Base-by-base conservation (phyloP, 2,797 vertebrate genomes). In the Aulostomus chinensis region DNA sequence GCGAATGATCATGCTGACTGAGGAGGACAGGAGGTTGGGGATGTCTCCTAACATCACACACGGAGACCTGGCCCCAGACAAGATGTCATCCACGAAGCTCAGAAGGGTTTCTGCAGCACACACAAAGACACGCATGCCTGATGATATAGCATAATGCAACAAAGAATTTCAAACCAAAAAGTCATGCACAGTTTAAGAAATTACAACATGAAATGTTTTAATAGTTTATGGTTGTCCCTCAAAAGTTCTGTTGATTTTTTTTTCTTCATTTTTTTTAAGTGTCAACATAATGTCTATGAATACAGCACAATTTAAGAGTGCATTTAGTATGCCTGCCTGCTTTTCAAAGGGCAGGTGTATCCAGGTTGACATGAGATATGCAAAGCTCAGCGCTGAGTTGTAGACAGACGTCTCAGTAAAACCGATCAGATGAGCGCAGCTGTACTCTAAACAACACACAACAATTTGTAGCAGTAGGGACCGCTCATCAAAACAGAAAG, bases 1-100 rank as follows among this genome's bases (percentile, higher is more conserved):
- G 56, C 96, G 93, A 35, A 97, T 73, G 25, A 98, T 96, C 81
- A 99, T 90, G 35, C 94, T 95, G 87, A 99, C 93, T 16, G 94
- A 93, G 14, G 91, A 91, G 32, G 94, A 92, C 46, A 95, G 84
- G 5, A 93, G 94, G 88, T 95, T 93, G 1, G 94, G 95, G 54
- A 98, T 93, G 83, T 97, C 95, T 12, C 95, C 94, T 0, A 97
- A 89, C 95, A 98, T 98, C 66, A 95, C 95, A 14, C 97, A 99
- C 0, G 97, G 97, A n/a, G 97, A 95, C 88, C 97, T 95, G 39
- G 96, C 95, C 2, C 97, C 97, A 0, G 96, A 98, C 82, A 98
- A 86, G 76, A 99, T 96, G 80, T 99, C 97, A 1, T 99, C 97
- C 71, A 97, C 94, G 0, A 99, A 98, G 81, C 97, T 99, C 87